phyloP scores from a whole-genome alignment of 2,888 invertebrate species.

The Phyto melanocephala region DNA sequence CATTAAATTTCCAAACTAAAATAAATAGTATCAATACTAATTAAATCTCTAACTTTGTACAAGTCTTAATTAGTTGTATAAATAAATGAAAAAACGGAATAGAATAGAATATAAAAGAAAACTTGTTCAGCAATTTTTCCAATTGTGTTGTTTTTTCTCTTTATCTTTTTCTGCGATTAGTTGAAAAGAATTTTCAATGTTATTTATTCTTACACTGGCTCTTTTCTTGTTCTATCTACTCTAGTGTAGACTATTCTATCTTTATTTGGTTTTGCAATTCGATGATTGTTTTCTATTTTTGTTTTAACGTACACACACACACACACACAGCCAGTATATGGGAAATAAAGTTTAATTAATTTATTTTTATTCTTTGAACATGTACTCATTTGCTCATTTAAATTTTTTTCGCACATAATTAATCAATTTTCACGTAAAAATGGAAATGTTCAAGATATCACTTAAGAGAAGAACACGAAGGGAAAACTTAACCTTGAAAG shows the following conservation, averaged over 20 bases:
- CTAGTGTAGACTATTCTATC: neutral
- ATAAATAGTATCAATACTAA: constrained; percentile 45
- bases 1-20: neutral
- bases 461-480: neutral
- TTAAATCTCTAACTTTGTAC: constrained; percentile 46
- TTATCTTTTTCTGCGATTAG: neutral
- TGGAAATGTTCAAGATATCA: constrained; percentile 37
- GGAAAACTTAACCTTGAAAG: neutral
- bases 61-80: constrained; percentile 56
- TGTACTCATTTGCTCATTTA: constrained; percentile 49
- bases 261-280: neutral
- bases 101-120: too few species aligned
- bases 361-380: constrained; percentile 39
- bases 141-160: neutral
- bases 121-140: constrained; percentile 1
- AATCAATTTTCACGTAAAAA: constrained; percentile 51
- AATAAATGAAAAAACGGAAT: constrained; percentile 40
- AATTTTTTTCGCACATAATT: constrained; percentile 46
- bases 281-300: neutral
- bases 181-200: constrained; percentile 28
- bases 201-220: neutral
- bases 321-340: neutral
- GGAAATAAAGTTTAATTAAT: constrained; percentile 43
- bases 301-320: too few species aligned
- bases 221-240: neutral